These are phyloP conservation scores for Pitta sordida DNA, from an alignment of 2,113 vertebrate species.

Conservation along the genomic window DNA sequence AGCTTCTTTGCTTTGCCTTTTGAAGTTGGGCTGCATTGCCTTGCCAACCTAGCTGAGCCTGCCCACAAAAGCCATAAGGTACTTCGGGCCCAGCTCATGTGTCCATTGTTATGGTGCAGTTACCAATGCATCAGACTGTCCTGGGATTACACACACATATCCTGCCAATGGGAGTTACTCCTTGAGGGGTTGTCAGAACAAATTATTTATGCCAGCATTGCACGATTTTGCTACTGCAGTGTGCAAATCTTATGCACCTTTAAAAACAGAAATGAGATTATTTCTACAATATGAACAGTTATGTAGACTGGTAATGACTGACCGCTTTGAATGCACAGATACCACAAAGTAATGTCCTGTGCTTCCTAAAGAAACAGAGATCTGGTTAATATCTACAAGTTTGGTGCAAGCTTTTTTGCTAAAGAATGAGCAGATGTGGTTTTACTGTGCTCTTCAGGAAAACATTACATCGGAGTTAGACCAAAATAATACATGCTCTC, in stretches of 20 bases:
- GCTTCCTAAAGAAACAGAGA: background rate
- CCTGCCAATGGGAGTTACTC: background rate
- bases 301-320: background rate
- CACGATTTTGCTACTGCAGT: background rate
- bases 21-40: background rate
- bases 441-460: background rate
- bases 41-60: background rate
- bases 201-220: conserved; percentile 12
- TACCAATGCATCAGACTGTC: background rate
- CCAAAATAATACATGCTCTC: background rate
- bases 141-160: background rate
- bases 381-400: background rate
- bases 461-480: conserved; percentile 13
- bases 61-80: background rate
- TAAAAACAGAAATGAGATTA: background rate
- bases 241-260: background rate
- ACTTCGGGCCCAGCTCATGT: background rate
- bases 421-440: conserved; percentile 15
- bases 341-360: background rate
- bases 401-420: background rate
- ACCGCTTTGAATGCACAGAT: background rate
- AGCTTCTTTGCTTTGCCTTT: background rate
- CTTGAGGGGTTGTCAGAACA: conserved; percentile 18
- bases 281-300: background rate
- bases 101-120: background rate